Conservation (phyloP, 53 echinoderm and acorn worm genomes). For the Paelopatides confundens region DNA sequence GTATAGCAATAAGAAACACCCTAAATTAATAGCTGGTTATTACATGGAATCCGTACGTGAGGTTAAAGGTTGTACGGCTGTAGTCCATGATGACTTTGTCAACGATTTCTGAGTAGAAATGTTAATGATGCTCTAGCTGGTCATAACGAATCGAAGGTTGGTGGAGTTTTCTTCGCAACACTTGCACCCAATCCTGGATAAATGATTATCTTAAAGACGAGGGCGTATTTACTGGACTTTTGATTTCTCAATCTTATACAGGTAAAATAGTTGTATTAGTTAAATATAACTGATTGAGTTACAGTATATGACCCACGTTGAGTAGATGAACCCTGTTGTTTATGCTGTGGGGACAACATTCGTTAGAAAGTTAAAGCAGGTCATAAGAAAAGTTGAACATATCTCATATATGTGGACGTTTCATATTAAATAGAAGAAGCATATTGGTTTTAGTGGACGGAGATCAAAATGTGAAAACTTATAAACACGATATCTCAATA, state of each 20-base stretch:
- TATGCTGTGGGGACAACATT: no score
- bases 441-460: no score
- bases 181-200: slow-evolving; percentile 71
- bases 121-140: slow-evolving; percentile 22
- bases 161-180: slow-evolving; percentile 68
- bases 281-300: no score
- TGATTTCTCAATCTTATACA: slow-evolving; percentile 54
- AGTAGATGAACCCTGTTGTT: no score
- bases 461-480: no score
- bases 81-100: slow-evolving; percentile 45
- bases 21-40: slow-evolving; percentile 61
- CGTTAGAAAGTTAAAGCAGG: no score
- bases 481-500: no score
- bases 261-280: no score
- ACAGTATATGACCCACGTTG: no score
- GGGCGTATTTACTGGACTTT: slow-evolving; percentile 56
- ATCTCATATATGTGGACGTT: no score
- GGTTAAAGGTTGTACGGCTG: slow-evolving; percentile 29
- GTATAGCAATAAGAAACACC: slow-evolving; percentile 57
- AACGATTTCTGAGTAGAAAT: slow-evolving; percentile 53
- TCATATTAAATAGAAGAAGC: no score
- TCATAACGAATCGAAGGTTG: slow-evolving; percentile 67
- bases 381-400: no score
- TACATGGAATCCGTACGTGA: slow-evolving; percentile 38
- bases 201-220: slow-evolving; percentile 47